Evolutionary conservation across 2,888 invertebrate genomes (phyloP), one percentile per base, ranked within the genome.

Genomic region (Timandra comae): DNA sequence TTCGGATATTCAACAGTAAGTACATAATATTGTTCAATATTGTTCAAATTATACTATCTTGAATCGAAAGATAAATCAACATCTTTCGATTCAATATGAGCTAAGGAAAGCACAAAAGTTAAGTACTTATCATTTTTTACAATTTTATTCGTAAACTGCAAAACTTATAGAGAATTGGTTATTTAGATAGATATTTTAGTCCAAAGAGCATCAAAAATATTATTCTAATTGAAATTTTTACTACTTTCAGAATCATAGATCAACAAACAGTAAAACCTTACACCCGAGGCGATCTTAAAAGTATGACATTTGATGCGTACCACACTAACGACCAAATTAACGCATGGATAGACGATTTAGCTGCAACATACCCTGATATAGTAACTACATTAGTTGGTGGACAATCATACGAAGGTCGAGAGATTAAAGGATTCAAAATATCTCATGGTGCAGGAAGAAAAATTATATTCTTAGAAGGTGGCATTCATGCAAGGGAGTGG

Each of bases 401-500:
- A 1, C 45, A 40, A 11, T 71, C 86, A 1, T 74, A 72, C 22
- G 87, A 88, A 72, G 81, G 81, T 1, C 63, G 75, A 29, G 47
- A 63, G 10, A 81, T 87, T 9, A 70, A 64, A 48, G 87, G 86
- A 2, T 43, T 91, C 0, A 89, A 87, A 49, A 73, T 58, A 60
- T 88, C 61, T 0, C 78, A 80, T 30, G 77, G 79, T 0, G 23
- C 52, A 23, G 78, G 69, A 1, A 71, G 53, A 46, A 62, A 58
- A 43, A 62, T 52, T 0, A 56, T 82, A 3, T 79, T 82, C n/a
- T 52, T 84, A 6, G 84, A 84, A 71, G 69, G 76, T 42, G 88
- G 88, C 10, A 91, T 92, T 40, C 93, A 93, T 64, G 89, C 92
- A 0, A 87, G 94, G 28, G 95, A 95, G 76, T 95, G 92, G 92